A percentile compares a stretch with the other conserved stretches of the same genome.
These are phyloP conservation scores for Pandemis heparana DNA, from an alignment of 2,888 invertebrate genomes.

Conservation along the genomic window DNA sequence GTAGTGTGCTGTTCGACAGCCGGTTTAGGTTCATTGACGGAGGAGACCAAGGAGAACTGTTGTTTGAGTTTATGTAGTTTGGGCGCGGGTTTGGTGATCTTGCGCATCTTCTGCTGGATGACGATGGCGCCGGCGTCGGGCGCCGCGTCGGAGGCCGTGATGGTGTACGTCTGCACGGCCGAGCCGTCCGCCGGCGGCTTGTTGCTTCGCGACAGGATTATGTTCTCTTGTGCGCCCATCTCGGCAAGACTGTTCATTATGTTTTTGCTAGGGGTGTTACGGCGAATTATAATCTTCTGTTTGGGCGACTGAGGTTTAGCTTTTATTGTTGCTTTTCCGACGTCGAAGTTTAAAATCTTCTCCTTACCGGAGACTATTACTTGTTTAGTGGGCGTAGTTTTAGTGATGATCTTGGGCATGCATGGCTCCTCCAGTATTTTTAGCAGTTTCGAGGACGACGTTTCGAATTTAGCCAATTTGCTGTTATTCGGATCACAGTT, in stretches of 20 bases:
- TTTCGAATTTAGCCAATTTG: slow-evolving; percentile 65
- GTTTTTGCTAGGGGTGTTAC: slow-evolving; percentile 68
- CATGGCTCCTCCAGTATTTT: slow-evolving; percentile 84
- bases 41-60: slow-evolving; percentile 64
- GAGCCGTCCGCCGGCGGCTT: slow-evolving; percentile 67
- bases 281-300: slow-evolving; percentile 80
- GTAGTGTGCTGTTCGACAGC: slow-evolving; percentile 45
- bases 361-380: slow-evolving; percentile 70
- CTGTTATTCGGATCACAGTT: slow-evolving; percentile 57
- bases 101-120: slow-evolving; percentile 75
- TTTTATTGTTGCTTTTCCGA: slow-evolving; percentile 69
- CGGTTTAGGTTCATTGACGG: slow-evolving; percentile 60
- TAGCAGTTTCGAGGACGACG: slow-evolving; percentile 83
- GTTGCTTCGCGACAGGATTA: slow-evolving; percentile 71
- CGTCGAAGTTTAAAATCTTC: slow-evolving; percentile 80
- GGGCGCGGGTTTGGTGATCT: slow-evolving; percentile 66
- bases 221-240: slow-evolving; percentile 71
- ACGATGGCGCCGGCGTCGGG: slow-evolving; percentile 72
- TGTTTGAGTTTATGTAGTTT: slow-evolving; percentile 74
- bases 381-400: slow-evolving; percentile 64
- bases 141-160: slow-evolving; percentile 69
- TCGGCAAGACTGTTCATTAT: slow-evolving; percentile 70
- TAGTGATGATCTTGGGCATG: slow-evolving; percentile 63
- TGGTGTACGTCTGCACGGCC: slow-evolving; percentile 77
- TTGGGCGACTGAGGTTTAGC: slow-evolving; percentile 68